A percentile compares a stretch with the other conserved stretches of the same genome.
phyloP scores from a whole-genome alignment of 30 jellyfish, hydroid and myxozoan species.

The Haliclystus octoradiatus region DNA sequence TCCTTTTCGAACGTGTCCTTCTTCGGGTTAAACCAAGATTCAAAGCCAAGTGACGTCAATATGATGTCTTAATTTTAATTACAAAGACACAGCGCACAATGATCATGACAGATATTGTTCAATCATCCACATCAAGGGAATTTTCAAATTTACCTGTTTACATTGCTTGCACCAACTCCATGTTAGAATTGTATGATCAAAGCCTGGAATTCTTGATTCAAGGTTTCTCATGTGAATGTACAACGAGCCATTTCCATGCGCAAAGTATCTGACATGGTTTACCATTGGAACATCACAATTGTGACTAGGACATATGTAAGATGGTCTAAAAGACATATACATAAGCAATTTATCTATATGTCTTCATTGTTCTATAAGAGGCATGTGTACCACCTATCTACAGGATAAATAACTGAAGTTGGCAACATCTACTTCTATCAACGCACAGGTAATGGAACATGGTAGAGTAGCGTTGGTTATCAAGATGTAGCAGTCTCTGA shows the following conservation, averaged over 20 bases:
- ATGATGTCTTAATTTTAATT: too few species aligned
- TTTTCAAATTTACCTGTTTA: slow-evolving; percentile 51
- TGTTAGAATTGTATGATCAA: slow-evolving; percentile 78
- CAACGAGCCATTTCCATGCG: slow-evolving; percentile 83
- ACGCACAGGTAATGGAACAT: background rate
- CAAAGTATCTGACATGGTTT: slow-evolving; percentile 85
- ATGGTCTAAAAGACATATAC: slow-evolving; percentile 55
- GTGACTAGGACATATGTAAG: slow-evolving; percentile 84
- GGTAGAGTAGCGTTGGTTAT: background rate
- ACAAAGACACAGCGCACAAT: too few species aligned
- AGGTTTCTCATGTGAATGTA: slow-evolving; percentile 92
- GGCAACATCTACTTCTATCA: background rate
- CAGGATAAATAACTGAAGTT: too few species aligned
- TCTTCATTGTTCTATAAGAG: too few species aligned
- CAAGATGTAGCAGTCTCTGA: background rate
- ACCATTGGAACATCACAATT: slow-evolving; percentile 90
- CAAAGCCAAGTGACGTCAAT: too few species aligned
- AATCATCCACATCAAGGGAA: too few species aligned
- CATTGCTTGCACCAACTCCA: slow-evolving; percentile 98
- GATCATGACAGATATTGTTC: too few species aligned
- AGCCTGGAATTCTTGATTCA: slow-evolving; percentile 93
- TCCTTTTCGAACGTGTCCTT: too few species aligned
- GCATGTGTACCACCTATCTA: too few species aligned
- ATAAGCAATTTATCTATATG: too few species aligned
- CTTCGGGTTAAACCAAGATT: too few species aligned